Conservation (phyloP, 2,888 invertebrate genomes). For the Aplocera efformata region DNA sequence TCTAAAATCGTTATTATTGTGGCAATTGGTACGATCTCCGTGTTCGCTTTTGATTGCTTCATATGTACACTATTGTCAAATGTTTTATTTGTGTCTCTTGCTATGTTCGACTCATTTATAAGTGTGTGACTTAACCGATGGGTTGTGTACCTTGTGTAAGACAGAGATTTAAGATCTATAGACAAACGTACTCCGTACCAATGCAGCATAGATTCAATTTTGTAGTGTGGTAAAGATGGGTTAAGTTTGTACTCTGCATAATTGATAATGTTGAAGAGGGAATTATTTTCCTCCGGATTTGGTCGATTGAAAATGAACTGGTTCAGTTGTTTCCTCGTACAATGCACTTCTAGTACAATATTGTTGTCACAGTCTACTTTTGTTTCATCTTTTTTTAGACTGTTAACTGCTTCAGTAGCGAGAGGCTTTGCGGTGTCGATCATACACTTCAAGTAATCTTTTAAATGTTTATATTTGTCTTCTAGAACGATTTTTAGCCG, state of each 20-base stretch:
- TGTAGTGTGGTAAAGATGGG: neutral
- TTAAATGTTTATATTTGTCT: conserved; percentile 47
- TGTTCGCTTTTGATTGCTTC: neutral
- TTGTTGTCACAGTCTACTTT: conserved; percentile 12
- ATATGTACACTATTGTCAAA: conserved; percentile 14
- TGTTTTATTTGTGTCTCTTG: conserved; percentile 4
- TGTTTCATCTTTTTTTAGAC: conserved; percentile 17
- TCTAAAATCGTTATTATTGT: neutral
- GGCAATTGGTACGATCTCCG: neutral
- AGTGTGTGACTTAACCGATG: conserved; percentile 38
- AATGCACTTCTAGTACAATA: conserved; percentile 39
- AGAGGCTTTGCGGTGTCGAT: conserved; percentile 38
- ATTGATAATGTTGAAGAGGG: conserved; percentile 46
- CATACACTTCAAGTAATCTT: conserved; percentile 44
- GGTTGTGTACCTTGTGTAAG: conserved; percentile 30
- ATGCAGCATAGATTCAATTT: conserved; percentile 40
- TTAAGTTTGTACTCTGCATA: conserved; percentile 18
- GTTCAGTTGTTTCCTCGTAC: conserved; percentile 37
- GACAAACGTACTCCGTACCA: conserved; percentile 38
- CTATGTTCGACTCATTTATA: conserved; percentile 32
- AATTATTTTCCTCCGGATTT: conserved; percentile 13
- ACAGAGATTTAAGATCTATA: conserved; percentile 28
- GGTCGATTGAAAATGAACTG: conserved; percentile 8
- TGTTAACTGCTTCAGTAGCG: conserved; percentile 34
- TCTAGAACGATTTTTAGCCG: conserved; percentile 40